Evolutionary conservation across 2,113 vertebrate genomes (phyloP).

Genomic region (Bothrops jararaca): DNA sequence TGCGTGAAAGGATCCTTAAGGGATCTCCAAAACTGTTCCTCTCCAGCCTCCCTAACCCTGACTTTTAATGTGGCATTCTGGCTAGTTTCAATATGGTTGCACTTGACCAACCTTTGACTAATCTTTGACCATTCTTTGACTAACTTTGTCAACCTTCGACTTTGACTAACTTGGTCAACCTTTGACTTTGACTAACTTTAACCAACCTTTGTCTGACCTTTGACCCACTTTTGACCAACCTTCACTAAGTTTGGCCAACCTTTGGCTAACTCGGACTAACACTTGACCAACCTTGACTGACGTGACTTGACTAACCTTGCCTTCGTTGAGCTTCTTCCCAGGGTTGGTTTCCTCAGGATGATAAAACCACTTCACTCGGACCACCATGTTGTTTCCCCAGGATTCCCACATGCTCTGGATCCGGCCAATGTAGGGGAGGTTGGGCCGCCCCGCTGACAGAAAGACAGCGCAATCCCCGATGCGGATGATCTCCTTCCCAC

Average conservation of each 20-base stretch:
- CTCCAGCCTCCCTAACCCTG: neutral
- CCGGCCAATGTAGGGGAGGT: constrained; percentile 95
- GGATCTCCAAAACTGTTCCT: neutral
- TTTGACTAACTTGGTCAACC: too few relatives aligned
- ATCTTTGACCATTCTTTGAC: too few relatives aligned
- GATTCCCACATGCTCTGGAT: constrained; percentile 99
- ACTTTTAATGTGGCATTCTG: neutral
- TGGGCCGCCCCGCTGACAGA: constrained; percentile 92
- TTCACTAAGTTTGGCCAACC: neutral
- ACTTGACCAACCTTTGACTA: neutral
- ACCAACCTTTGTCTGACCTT: too few relatives aligned
- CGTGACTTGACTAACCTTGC: constrained; percentile 78
- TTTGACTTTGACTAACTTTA: too few relatives aligned
- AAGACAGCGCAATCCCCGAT: constrained; percentile 97
- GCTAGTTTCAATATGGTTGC: neutral
- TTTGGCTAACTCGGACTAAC: neutral
- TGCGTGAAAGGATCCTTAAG: neutral
- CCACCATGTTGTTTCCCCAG: constrained; percentile 99
- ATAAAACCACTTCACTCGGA: constrained; percentile 98
- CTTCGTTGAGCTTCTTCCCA: constrained; percentile 91
- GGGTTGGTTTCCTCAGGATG: constrained; percentile 98
- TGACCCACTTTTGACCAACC: too few relatives aligned
- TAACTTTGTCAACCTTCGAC: too few relatives aligned
- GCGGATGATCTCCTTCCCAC: constrained; percentile 95
- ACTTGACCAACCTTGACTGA: neutral